Conservation (phyloP, 2,888 invertebrate genomes). For the Lepidocyrtoides sp. region DNA sequence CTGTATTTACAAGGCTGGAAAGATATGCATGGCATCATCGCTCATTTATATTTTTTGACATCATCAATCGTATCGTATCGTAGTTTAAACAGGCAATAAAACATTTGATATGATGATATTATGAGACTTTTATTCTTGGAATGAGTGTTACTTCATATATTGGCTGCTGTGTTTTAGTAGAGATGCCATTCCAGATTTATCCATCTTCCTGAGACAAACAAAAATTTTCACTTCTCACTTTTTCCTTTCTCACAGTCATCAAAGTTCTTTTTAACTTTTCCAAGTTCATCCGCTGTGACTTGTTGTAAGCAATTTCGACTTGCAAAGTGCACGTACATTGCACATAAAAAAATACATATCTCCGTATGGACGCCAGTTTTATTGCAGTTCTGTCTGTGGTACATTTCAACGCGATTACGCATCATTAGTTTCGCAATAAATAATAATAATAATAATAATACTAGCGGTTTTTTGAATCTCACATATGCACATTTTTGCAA, state of each 20-base stretch:
- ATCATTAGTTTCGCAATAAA: constrained; percentile 53
- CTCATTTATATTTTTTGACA: not conserved
- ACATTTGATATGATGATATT: not conserved
- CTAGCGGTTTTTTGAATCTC: constrained; percentile 46
- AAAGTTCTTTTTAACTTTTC: not conserved
- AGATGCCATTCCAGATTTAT: constrained; percentile 59
- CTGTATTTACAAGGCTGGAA: not conserved
- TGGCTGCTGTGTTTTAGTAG: not conserved
- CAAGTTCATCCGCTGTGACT: not conserved
- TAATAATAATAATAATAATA: constrained; percentile 37
- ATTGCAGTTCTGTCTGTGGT: constrained; percentile 70
- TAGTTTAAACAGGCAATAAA: not conserved
- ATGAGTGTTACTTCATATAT: constrained; percentile 33
- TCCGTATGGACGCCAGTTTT: constrained; percentile 68
- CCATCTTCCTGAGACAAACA: constrained; percentile 72
- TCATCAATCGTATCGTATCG: constrained; percentile 4
- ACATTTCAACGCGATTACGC: constrained; percentile 54
- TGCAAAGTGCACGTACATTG: constrained; percentile 55
- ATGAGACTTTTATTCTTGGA: constrained; percentile 26
- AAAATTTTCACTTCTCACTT: not conserved
- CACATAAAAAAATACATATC: constrained; percentile 4
- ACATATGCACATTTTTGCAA: constrained; percentile 60
- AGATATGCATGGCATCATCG: not conserved
- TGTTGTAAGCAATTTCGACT: constrained; percentile 10
- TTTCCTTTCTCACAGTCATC: constrained; percentile 70